phyloP scores from a whole-genome alignment of 2,888 invertebrate species.

The Eupithecia inturbata region DNA sequence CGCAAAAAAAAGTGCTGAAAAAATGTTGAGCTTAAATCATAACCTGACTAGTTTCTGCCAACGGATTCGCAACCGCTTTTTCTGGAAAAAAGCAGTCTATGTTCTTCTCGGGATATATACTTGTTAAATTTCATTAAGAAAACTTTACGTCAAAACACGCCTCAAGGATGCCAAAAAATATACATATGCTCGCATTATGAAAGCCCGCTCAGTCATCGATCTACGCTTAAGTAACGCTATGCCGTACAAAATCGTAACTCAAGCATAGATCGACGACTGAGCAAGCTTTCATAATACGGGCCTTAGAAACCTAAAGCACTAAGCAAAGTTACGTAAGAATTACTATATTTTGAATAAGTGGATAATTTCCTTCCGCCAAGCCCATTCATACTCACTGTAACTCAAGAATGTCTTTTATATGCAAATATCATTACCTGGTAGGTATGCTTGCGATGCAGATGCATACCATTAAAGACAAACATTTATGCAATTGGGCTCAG shows the following conservation, averaged over 20 bases:
- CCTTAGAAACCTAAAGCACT: not conserved
- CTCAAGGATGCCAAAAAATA: not conserved
- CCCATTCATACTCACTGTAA: not conserved
- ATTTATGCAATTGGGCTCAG: conserved; percentile 10
- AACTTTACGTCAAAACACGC: not conserved
- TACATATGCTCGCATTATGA: too few relatives aligned
- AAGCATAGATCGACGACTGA: too few relatives aligned
- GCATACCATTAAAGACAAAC: conserved; percentile 2
- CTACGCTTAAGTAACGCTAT: too few relatives aligned
- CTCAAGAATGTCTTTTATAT: conserved; percentile 15
- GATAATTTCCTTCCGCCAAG: conserved; percentile 4
- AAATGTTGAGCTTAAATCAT: not conserved
- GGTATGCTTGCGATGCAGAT: not conserved
- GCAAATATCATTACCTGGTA: conserved; percentile 5
- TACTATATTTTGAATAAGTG: not conserved
- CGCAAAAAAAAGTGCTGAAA: not conserved
- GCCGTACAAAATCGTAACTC: too few relatives aligned
- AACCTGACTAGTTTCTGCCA: too few relatives aligned
- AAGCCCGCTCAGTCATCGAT: too few relatives aligned
- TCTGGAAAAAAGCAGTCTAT: not conserved
- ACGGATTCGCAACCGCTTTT: not conserved
- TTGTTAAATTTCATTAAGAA: not conserved
- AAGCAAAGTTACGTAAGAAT: conserved; percentile 11
- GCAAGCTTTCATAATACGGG: too few relatives aligned
- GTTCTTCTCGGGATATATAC: not conserved